Conservation (phyloP, 2,888 invertebrate genomes). For the Drosophila tanythrix region DNA sequence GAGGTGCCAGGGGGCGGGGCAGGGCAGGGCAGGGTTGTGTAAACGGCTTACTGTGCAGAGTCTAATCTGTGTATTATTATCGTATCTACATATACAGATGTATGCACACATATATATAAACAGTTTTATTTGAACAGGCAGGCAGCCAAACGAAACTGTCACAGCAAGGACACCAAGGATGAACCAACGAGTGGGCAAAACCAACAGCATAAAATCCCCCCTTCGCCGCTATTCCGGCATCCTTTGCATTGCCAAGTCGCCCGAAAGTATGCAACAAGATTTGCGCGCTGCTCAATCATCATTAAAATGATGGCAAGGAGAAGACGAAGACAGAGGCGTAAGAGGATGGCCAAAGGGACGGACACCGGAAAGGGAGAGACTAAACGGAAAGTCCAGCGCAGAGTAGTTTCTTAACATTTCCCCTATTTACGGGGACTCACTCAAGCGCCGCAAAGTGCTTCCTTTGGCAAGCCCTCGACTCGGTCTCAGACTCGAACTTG, state of each 20-base stretch:
- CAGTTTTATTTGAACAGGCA: conserved; percentile 50
- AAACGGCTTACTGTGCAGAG: conserved; percentile 11
- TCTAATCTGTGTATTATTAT: conserved; percentile 50
- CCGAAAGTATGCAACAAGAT: conserved; percentile 72
- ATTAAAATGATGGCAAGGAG: conserved; percentile 55
- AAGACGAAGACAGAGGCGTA: background rate
- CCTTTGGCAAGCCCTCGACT: conserved; percentile 51
- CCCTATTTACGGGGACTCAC: conserved; percentile 59
- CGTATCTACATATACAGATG: background rate
- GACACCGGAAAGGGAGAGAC: conserved; percentile 9
- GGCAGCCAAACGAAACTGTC: conserved; percentile 57
- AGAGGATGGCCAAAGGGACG: background rate
- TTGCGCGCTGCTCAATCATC: conserved; percentile 73
- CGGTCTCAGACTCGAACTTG: background rate
- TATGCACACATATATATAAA: conserved; percentile 11
- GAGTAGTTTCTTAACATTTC: conserved; percentile 54
- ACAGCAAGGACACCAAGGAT: conserved; percentile 29
- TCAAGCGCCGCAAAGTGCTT: conserved; percentile 76
- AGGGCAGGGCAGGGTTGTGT: background rate
- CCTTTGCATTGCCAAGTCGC: conserved; percentile 51
- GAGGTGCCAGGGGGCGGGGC: background rate
- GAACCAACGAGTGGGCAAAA: conserved; percentile 5
- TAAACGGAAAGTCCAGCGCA: conserved; percentile 46
- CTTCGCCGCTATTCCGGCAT: background rate
- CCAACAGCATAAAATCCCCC: background rate